Base-by-base conservation (phyloP, 2,888 invertebrate species). In the Microdon myrmicae region DNA sequence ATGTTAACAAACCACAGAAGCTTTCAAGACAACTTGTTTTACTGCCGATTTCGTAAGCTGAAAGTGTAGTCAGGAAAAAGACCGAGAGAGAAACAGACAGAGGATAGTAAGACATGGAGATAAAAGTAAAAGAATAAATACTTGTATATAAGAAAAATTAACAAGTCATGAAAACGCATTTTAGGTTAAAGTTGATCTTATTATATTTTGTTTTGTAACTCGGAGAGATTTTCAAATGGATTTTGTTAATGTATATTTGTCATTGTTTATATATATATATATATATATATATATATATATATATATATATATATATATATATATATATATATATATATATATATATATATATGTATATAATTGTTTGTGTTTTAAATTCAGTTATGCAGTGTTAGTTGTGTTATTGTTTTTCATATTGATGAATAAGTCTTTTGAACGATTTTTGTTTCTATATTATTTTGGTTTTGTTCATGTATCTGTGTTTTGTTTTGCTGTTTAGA, bases 171-270 rank as follows among this genome's bases (percentile, higher is more conserved):
- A n/a, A n/a, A n/a, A n/a, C n/a, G n/a, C n/a, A n/a, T n/a, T n/a
- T n/a, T n/a, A n/a, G n/a, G n/a, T n/a, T n/a, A n/a, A n/a, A n/a
- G n/a, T n/a, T n/a, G n/a, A n/a, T n/a, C n/a, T n/a, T n/a, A n/a
- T n/a, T n/a, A n/a, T n/a, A n/a, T n/a, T n/a, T n/a, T 9, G 54
- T 41, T 47, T 23, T 23, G 37, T 43, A 47, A 32, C 22, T 53
- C 43, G 64, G 64, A 64, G 64, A 64, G 64, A 64, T 64, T 64
- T 64, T 64, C 64, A 51, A 51, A 45, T n/a, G n/a, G n/a, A n/a
- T n/a, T n/a, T n/a, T n/a, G n/a, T n/a, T n/a, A n/a, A 49, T 37
- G 39, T 55, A 31, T 45, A 9, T 43, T 44, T 44, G 43, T 54
- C 23, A 19, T 20, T 47, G 32, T 38, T 32, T 44, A 37, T 26